Base-by-base conservation (phyloP, 2,113 vertebrate genomes). In the Boulengeromyrus knoepffleri region DNA sequence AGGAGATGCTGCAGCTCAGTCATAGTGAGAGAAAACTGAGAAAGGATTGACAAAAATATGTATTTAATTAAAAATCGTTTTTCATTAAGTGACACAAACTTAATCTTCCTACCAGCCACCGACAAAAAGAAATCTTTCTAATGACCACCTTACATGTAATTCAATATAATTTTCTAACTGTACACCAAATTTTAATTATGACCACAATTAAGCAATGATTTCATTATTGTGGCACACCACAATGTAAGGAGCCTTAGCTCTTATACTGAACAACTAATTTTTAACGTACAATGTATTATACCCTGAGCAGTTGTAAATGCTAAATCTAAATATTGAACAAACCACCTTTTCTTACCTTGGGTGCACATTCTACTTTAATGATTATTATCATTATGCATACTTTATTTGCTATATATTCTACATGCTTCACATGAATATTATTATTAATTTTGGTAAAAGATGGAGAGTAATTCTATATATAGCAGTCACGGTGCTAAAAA, bases 1-100 rank as follows among this genome's bases (percentile, higher is more conserved):
- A 88, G 62, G 66, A 74, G 88, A 52, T 89, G 13, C 66, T 89
- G 62, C 46, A 74, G 62, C 66, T 89, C 88, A 77, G 66, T 36
- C 27, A 52, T 50, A 46, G 47, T 77, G n/a, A 49, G 46, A 89
- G 66, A 89, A 47, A 46, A 77, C 27, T 89, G 31, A 42, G 36
- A 42, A 42, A 70, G 62, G 62, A 56, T 27, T 80, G 74, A 80
- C 74, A 42, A 80, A 42, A 42, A 80, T 42, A 36, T 5, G 39
- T 36, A 80, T 39, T 7, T 80, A 39, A 77, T 77, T 77, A 13
- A 77, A 39, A 77, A 77, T 27, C 8, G 31, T 70, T 70, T 70
- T 31, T 70, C 62, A 70, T 66, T 13, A 70, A 31, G 62, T 70
- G n/a, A 70, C 3, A 70, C 27, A 70, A 70, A 31, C 62, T 70